Base-by-base conservation (phyloP, 2,113 vertebrate species). In the Polyodon spathula region DNA sequence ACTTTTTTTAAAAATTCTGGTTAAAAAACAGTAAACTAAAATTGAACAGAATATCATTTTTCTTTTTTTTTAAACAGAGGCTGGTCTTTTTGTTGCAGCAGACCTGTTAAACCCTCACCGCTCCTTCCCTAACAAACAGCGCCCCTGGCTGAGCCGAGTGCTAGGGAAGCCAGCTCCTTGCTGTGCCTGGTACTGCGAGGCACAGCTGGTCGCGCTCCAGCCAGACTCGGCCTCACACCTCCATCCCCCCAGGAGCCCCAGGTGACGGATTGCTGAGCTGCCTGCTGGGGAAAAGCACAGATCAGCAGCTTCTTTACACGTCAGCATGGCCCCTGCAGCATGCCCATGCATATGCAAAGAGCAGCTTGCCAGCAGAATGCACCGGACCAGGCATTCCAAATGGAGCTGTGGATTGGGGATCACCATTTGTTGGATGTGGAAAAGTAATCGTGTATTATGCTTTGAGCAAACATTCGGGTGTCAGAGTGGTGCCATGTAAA, bases 331-430 rank as follows among this genome's bases (percentile, higher is more conserved):
- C 62, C 65, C 56, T 70, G 54, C 16, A 78, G 66, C 66, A 70
- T 67, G 68, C 74, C 71, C 70, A 84, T 76, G 68, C 71, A 68
- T 72, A 74, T 77, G 73, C 62, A 73, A 76, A 82, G 76, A 17
- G 7, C 62, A 12, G 4, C 6, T 14, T 65, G 71, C 68, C 70
- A 71, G 57, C 42, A 67, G 72, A 73, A 66, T 71, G 39, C 6
- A 14, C 67, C 11, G 64, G 67, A 43, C 58, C 66, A 71, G 61
- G 67, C 4, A 61, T 41, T 73, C 66, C 64, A 56, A 65, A 62
- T 15, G 64, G 61, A 16, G 62, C 52, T 66, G 10, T 27, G 15
- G 53, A 59, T 38, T 61, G 63, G 59, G 41, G 51, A 46, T 39
- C 40, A 70, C 71, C 75, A 76, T 78, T 77, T 79, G 74, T 72